phyloP scores from a whole-genome alignment of 2,888 invertebrate genomes.

The Lithophane leautieri region DNA sequence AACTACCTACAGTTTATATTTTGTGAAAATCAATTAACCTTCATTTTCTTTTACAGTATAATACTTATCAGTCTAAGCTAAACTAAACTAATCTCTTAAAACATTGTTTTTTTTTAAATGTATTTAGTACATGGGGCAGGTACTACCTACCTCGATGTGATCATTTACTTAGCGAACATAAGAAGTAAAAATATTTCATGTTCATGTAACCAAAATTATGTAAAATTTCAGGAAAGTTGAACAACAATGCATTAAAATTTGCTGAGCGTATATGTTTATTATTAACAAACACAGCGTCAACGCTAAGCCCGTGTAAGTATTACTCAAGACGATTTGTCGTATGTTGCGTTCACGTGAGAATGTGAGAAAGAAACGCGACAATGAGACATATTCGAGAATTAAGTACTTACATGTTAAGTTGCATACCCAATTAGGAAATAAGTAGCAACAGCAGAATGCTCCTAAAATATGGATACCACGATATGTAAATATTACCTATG shows the following conservation, averaged over 20 bases:
- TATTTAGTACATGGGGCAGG: too few relatives aligned
- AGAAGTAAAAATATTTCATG: neutral
- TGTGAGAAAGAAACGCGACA: conserved; percentile 71
- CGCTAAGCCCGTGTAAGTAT: conserved; percentile 46
- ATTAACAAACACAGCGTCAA: conserved; percentile 59
- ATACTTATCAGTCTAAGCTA: neutral
- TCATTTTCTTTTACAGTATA: neutral
- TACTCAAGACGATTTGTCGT: conserved; percentile 67
- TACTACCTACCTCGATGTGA: too few relatives aligned
- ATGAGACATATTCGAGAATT: conserved; percentile 60
- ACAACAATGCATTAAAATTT: conserved; percentile 30
- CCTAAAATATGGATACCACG: neutral
- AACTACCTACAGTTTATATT: neutral
- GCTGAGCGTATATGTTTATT: conserved; percentile 23
- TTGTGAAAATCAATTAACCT: neutral
- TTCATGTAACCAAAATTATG: neutral
- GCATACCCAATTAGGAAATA: conserved; percentile 54
- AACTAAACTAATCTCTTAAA: neutral
- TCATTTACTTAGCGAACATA: neutral
- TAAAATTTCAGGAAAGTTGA: neutral
- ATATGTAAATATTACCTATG: neutral
- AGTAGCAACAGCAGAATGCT: conserved; percentile 3
- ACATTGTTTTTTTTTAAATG: neutral
- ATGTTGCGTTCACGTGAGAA: conserved; percentile 68
- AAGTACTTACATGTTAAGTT: conserved; percentile 41